Percentiles rank a stretch among this genome's conserved stretches.
These are phyloP conservation scores for Nannobrachium achirus DNA, from an alignment of 2,113 vertebrate genomes.

Conservation along the genomic window DNA sequence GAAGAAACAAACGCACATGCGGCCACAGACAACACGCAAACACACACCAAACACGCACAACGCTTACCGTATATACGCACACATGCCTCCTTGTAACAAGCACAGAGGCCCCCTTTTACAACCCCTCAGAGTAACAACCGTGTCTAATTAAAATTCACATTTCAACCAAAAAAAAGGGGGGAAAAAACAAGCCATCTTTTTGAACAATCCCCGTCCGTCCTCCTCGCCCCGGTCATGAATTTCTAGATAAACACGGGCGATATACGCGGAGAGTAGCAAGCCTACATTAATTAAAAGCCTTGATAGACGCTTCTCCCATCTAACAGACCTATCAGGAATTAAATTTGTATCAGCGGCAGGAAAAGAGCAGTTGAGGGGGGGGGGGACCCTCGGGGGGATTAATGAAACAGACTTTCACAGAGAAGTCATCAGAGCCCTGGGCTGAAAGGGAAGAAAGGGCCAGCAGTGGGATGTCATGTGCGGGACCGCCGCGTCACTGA, in stretches of 20 bases:
- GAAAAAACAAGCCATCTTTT: conserved; percentile 69
- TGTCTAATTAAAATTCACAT: conserved; percentile 77
- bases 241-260: conserved; percentile 70
- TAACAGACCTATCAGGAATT: conserved; percentile 78
- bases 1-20: not conserved
- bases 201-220: conserved; percentile 67
- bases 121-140: conserved; percentile 70
- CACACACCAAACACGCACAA: conserved; percentile 14
- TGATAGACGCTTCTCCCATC: conserved; percentile 76
- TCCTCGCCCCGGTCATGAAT: conserved; percentile 65
- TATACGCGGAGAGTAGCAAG: conserved; percentile 59
- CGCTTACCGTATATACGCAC: conserved; percentile 18
- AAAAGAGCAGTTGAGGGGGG: conserved; percentile 70
- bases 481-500: conserved; percentile 75
- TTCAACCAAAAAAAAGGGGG: conserved; percentile 60
- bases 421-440: conserved; percentile 74
- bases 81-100: not conserved
- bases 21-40: conserved; percentile 23
- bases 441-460: conserved; percentile 61
- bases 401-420: conserved; percentile 83
- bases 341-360: conserved; percentile 78
- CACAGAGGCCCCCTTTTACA: too few species aligned
- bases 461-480: conserved; percentile 81
- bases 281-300: conserved; percentile 80
- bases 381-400: conserved; percentile 77